These are phyloP conservation scores for Mycteria americana DNA, from an alignment of 2,797 vertebrate genomes.

Conservation along the genomic window DNA sequence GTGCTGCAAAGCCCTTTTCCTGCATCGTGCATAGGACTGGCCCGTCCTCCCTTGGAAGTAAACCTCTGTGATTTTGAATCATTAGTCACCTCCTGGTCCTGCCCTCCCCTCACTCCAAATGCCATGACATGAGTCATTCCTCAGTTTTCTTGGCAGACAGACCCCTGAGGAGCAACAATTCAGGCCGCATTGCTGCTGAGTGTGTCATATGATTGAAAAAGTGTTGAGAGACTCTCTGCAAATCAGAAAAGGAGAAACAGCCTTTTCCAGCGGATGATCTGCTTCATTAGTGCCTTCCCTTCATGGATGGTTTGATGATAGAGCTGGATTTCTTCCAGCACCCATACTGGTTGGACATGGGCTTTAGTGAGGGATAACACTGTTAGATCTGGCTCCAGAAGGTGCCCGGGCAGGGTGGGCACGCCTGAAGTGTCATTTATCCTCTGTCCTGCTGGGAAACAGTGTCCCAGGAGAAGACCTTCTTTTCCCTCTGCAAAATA, in stretches of 20 bases:
- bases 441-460: background rate
- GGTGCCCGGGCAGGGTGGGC: background rate
- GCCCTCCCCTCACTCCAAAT: background rate
- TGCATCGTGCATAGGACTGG: background rate
- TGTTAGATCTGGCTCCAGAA: background rate
- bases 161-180: slow-evolving; percentile 25
- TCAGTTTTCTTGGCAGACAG: slow-evolving; percentile 35
- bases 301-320: background rate
- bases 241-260: slow-evolving; percentile 4
- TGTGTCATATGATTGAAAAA: slow-evolving; percentile 25
- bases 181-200: background rate
- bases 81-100: background rate
- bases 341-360: accelerated
- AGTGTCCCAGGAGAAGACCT: background rate
- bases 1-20: background rate
- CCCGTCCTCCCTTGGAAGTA: background rate
- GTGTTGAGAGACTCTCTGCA: background rate
- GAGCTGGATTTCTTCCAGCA: background rate
- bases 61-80: background rate
- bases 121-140: background rate
- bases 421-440: background rate
- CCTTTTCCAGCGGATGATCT: background rate
- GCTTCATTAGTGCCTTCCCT: background rate
- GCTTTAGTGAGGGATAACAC: background rate
- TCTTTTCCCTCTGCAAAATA: background rate